phyloP scores from a whole-genome alignment of 2,888 invertebrate species.

The Lithophane ornitopus region DNA sequence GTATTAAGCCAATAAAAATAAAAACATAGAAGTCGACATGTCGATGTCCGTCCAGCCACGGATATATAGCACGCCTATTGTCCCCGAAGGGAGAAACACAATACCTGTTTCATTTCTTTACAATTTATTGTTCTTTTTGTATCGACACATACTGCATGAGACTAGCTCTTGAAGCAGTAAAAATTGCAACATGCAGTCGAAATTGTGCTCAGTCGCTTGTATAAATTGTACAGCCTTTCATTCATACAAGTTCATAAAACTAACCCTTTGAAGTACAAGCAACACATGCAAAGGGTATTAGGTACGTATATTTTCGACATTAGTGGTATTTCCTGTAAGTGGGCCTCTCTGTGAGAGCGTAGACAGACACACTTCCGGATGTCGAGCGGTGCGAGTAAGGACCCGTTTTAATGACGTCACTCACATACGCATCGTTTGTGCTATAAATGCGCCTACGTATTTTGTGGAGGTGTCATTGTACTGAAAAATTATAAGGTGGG shows the following conservation, averaged over 20 bases:
- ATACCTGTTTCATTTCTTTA: not conserved
- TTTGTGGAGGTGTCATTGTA: conserved; percentile 30
- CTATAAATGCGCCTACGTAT: conserved; percentile 43
- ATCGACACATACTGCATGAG: too few relatives aligned
- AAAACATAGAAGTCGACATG: too few relatives aligned
- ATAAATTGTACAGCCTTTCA: not conserved
- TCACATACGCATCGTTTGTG: conserved; percentile 51
- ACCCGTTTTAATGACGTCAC: conserved; percentile 62
- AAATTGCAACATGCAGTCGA: not conserved
- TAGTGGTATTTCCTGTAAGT: conserved; percentile 58
- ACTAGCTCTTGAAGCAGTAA: not conserved
- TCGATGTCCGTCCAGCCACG: too few relatives aligned
- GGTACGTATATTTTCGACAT: conserved; percentile 56
- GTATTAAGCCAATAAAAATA: too few relatives aligned
- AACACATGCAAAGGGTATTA: not conserved
- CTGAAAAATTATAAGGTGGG: conserved; percentile 18
- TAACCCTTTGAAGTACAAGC: conserved; percentile 8
- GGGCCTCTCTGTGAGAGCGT: conserved; percentile 51
- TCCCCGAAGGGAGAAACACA: not conserved
- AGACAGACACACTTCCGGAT: conserved; percentile 64
- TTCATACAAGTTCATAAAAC: conserved; percentile 5
- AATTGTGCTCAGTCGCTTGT: not conserved
- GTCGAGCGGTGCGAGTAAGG: conserved; percentile 56
- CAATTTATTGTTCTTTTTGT: not conserved
- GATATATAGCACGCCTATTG: too few relatives aligned